Conservation (phyloP, 2,113 vertebrate genomes). For the Ondatra zibethicus region DNA sequence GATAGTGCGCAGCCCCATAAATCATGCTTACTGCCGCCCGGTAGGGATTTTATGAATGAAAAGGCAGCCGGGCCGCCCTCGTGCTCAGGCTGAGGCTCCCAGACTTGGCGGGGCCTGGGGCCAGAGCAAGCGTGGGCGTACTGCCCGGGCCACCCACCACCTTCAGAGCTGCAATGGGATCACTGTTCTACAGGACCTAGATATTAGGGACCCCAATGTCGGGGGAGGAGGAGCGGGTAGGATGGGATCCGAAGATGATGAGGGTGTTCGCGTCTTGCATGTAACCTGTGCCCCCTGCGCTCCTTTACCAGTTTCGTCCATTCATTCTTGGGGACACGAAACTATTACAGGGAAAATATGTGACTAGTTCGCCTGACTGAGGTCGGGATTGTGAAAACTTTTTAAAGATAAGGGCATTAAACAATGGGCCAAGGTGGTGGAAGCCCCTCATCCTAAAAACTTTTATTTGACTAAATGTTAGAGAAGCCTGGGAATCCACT, state of each 20-base stretch:
- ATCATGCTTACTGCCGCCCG: conserved; percentile 74
- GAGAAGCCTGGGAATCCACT: not conserved
- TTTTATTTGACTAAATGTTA: not conserved
- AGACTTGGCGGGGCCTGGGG: conserved; percentile 24
- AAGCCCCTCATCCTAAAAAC: not conserved
- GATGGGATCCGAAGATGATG: not conserved
- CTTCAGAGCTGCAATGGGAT: not conserved
- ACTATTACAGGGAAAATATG: not conserved
- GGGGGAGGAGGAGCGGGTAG: not conserved
- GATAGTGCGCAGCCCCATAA: conserved; percentile 71
- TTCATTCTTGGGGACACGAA: not conserved
- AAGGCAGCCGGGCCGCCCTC: conserved; percentile 70
- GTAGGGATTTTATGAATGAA: conserved; percentile 85
- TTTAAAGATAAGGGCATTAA: not conserved
- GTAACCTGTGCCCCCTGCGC: not conserved
- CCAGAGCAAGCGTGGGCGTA: not conserved
- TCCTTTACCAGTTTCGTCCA: not conserved
- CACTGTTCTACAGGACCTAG: not conserved
- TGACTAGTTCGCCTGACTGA: conserved; percentile 10
- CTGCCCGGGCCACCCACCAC: conserved; percentile 31
- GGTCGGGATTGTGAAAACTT: not conserved
- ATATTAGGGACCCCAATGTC: not conserved
- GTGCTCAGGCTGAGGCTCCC: conserved; percentile 58
- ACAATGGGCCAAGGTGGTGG: not conserved
- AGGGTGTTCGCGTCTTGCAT: not conserved